phyloP scores from a whole-genome alignment of 1,140 invertebrate species.

The Cotesia chilonis region DNA sequence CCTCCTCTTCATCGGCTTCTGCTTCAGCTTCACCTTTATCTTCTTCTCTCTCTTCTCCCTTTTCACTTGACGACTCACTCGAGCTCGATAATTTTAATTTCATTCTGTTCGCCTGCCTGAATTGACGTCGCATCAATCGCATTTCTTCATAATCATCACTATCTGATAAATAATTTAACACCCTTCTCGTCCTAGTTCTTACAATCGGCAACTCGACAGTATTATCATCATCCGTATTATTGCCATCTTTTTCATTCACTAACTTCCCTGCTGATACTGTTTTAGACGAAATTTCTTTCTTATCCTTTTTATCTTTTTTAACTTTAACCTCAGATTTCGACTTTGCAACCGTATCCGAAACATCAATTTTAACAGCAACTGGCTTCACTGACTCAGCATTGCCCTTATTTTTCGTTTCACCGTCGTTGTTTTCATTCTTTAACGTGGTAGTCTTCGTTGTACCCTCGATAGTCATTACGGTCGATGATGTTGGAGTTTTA shows the following conservation, averaged over 20 bases:
- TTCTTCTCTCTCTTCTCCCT: too few relatives aligned
- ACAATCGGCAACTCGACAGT: slow-evolving; percentile 60
- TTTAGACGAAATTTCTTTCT: slow-evolving; percentile 21
- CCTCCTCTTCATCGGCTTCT: too few relatives aligned
- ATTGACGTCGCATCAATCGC: slow-evolving; percentile 46
- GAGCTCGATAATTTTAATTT: slow-evolving; percentile 57
- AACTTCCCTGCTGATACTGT: slow-evolving; percentile 40
- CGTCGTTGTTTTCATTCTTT: too few relatives aligned
- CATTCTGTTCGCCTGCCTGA: slow-evolving; percentile 55
- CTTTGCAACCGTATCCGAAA: too few relatives aligned
- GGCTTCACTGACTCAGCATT: slow-evolving; percentile 1
- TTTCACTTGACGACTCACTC: slow-evolving; percentile 55
- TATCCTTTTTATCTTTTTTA: slow-evolving; percentile 35
- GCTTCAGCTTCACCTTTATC: too few relatives aligned
- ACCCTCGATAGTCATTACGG: too few relatives aligned
- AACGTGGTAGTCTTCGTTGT: too few relatives aligned
- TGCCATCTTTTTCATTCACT: slow-evolving; percentile 39
- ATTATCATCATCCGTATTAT: slow-evolving; percentile 50
- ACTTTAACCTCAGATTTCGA: slow-evolving; percentile 39
- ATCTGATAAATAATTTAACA: slow-evolving; percentile 22
- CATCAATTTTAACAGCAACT: too few relatives aligned
- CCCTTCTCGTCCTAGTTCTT: slow-evolving; percentile 43
- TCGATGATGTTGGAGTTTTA: not conserved
- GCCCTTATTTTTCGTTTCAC: slow-evolving; percentile 15
- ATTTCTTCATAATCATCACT: slow-evolving; percentile 58